These are phyloP conservation scores for Acanthurus lineatus DNA, from an alignment of 2,797 vertebrate species.

Conservation along the genomic window DNA sequence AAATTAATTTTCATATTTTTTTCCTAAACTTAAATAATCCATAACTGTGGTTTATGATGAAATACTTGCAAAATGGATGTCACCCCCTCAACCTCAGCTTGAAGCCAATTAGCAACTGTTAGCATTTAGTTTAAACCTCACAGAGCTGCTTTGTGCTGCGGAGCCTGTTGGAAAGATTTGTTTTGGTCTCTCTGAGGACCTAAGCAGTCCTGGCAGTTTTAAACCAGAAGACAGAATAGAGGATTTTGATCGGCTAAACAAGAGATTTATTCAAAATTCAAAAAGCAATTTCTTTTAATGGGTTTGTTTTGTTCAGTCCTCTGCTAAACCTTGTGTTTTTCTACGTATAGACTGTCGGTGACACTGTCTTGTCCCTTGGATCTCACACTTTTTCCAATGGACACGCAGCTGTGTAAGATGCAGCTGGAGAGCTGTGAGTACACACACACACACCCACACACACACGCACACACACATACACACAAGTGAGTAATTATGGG, in stretches of 20 bases:
- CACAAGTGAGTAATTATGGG: not conserved
- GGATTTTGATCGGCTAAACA: not conserved
- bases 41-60: no score
- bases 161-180: no score
- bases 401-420: slow-evolving; percentile 98
- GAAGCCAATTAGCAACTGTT: no score
- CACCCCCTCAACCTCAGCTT: no score
- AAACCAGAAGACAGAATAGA: not conserved
- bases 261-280: not conserved
- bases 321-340: slow-evolving; percentile 34
- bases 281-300: not conserved
- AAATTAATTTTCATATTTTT: no score
- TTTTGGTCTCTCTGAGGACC: not conserved
- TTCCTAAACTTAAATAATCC: no score
- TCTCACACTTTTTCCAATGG: slow-evolving; percentile 96
- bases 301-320: not conserved
- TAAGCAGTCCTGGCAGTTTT: not conserved
- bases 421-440: slow-evolving; percentile 97
- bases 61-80: no score
- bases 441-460: slow-evolving; percentile 16
- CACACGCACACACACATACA: not conserved
- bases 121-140: not conserved
- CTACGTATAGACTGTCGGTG: slow-evolving; percentile 90
- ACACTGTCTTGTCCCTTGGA: slow-evolving; percentile 97
- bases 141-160: not conserved